These are phyloP conservation scores for Procavia capensis DNA, from an alignment of 2,113 vertebrate genomes.

Conservation along the genomic window DNA sequence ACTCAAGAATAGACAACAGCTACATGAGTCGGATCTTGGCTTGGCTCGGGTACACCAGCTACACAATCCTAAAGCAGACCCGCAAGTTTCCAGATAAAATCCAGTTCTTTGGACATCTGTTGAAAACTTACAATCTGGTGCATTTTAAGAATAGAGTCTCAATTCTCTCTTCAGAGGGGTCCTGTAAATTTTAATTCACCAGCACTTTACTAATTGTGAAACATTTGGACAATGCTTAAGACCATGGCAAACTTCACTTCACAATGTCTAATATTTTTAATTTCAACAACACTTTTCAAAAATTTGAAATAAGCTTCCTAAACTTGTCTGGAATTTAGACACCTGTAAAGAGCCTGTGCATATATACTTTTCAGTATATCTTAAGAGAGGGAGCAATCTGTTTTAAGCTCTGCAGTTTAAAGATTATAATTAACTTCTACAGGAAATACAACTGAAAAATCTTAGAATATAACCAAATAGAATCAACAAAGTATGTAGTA, in stretches of 20 bases:
- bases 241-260: conserved; percentile 48
- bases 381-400: conserved; percentile 12
- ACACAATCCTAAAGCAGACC: background rate
- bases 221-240: conserved; percentile 20
- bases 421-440: conserved; percentile 68
- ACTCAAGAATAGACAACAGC: conserved; percentile 52
- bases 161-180: conserved; percentile 34
- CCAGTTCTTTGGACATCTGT: conserved; percentile 3
- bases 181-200: conserved; percentile 60
- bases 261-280: conserved; percentile 41
- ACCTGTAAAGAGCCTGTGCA: background rate
- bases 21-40: too few relatives aligned
- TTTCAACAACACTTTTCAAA: conserved; percentile 65
- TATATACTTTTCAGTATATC: background rate
- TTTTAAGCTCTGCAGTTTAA: conserved; percentile 43
- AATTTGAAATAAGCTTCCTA: conserved; percentile 42
- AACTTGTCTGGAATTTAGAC: conserved; percentile 29
- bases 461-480: conserved; percentile 51
- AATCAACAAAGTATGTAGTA: conserved; percentile 44
- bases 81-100: conserved; percentile 53
- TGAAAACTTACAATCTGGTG: conserved; percentile 47
- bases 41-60: too few relatives aligned
- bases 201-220: conserved; percentile 29
- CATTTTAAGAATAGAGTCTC: conserved; percentile 62
- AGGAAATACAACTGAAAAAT: conserved; percentile 69